Evolutionary conservation across 2,797 vertebrate species (phyloP), one percentile per base, ranked within the genome.

Genomic region (Pipistrellus nathusii): DNA sequence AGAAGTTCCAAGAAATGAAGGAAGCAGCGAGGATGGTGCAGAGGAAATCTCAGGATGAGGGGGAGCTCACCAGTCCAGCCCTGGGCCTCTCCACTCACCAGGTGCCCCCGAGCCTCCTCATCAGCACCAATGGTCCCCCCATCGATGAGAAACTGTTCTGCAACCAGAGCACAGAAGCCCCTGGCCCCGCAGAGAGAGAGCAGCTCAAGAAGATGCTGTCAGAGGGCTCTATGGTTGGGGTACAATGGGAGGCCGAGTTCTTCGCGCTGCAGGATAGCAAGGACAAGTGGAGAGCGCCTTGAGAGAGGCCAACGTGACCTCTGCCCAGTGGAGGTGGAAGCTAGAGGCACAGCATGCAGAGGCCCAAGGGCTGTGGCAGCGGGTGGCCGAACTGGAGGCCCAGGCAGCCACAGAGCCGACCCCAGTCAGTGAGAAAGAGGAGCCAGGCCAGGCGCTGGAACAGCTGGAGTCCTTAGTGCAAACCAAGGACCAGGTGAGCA

Each of bases 181-280:
- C 99, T 8, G 98, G 99, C 23, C 98, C 98, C 0, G 98, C 99
- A 0, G 99, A 99, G 97, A 99, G 99, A 91, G 99, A 99, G 95
- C 98, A 99, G 82, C 99, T 99, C 59, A 99, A 99, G 98, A 99
- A 99, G 98, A 99, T 99, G 99, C 98, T 99, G 13, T 99, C 99
- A 0, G 99, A 99, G 25, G 99, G 99, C 44, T 44, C 44, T 10
- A 2, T 44, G 44, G 44, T 9, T 0, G 25, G 71, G 6, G 20
- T 7, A 8, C 0, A 32, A 97, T 98, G 99, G 98, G 99, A 99
- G 95, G 98, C 99, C 0, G 99, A 99, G 90, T 99, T 99, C 95
- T 99, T 99, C 97, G 99, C 99, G 23, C 98, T 99, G 66, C 99
- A 99, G 98, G 99, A 99, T 98, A 99, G 99, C 97, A 99, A 99